Evolutionary conservation across 2,797 vertebrate species (phyloP).

Genomic region (Halcyon badia): DNA sequence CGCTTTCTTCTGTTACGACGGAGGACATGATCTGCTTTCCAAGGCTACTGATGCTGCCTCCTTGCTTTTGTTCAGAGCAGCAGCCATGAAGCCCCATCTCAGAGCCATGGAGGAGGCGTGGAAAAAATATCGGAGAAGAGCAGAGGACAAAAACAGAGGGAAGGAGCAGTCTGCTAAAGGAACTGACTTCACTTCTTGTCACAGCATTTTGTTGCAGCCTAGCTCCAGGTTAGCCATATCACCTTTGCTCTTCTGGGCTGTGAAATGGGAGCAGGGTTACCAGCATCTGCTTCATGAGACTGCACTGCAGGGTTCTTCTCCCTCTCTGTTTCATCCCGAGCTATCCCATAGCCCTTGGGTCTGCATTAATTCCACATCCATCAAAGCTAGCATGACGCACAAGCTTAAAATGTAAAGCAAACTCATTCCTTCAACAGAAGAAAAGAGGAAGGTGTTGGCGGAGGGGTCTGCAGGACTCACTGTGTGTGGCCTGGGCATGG

Average conservation of each 20-base stretch:
- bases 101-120: neutral
- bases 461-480: neutral
- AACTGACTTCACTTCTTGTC: neutral
- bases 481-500: neutral
- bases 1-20: neutral
- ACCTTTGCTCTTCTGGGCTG: neutral
- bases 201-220: neutral
- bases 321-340: neutral
- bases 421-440: neutral
- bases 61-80: neutral
- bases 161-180: neutral
- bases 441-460: neutral
- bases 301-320: neutral
- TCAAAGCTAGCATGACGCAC: neutral
- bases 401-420: neutral
- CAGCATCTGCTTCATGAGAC: neutral
- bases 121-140: neutral
- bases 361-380: rapidly evolving
- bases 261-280: neutral
- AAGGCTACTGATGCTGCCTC: neutral
- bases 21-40: neutral
- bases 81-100: neutral
- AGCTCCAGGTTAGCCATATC: neutral
- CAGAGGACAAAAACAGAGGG: neutral
- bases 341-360: neutral